Base-by-base conservation (phyloP, 92 coral and sea anemone genomes). In the Palythoa grandis region DNA sequence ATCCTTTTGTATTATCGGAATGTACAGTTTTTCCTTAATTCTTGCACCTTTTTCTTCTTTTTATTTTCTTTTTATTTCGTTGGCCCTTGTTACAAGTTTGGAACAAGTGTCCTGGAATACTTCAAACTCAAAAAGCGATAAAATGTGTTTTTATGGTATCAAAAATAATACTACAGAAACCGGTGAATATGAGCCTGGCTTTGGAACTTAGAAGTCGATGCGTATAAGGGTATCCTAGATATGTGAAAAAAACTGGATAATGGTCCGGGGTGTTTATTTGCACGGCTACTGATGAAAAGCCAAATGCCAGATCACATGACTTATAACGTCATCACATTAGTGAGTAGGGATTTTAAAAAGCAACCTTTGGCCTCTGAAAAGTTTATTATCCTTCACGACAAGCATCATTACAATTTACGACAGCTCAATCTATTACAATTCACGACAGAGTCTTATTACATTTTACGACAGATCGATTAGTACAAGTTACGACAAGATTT, bases 291-390 rank as follows among this genome's bases (percentile, higher is more conserved):
- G n/a, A n/a, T 73, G 77, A 56, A 7, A 73, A 73, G 77, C 25
- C 56, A 73, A 43, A 73, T 73, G 6, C 77, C 10, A 16, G 77
- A 73, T 73, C 77, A 73, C 77, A 73, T 40, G 77, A 73, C 57
- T 40, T 73, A 40, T 73, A 24, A 73, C 77, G 77, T 47, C 23
- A 73, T 16, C 57, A 73, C 57, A 6, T 73, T 73, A 63, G 22
- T 19, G 69, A 63, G 69, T 63, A 63, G 69, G 77, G 77, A 43
- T 5, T 73, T 73, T 73, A 73, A 73, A 73, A 73, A 72, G 77
- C 15, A 72, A 39, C 12, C 2, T 9, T 73, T 47, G 56, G 77
- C 57, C 77, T 73, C 57, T 56, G 53, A 73, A 73, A 73, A 15
- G 14, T 73, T 15, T 40, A 40, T 15, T 39, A 73, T 6, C 16